Conservation (phyloP, 2,797 vertebrate species). For the Sciurus carolinensis region DNA sequence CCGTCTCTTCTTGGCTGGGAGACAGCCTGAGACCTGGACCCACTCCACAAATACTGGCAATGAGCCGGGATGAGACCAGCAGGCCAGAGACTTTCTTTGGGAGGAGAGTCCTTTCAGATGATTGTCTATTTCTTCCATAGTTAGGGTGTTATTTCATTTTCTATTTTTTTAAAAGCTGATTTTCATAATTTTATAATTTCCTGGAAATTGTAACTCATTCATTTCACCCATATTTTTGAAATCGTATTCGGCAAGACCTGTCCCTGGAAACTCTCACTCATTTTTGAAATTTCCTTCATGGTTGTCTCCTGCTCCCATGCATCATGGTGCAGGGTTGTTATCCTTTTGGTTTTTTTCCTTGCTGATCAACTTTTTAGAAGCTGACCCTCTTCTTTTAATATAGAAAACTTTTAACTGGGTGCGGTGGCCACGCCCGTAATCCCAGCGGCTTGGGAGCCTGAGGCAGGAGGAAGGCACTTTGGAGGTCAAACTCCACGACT, state of each 20-base stretch:
- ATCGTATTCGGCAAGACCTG: not conserved
- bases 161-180: not conserved
- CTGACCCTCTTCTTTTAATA: not conserved
- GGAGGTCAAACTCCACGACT: not conserved
- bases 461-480: not conserved
- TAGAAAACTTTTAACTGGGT: not conserved
- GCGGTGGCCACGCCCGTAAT: not conserved
- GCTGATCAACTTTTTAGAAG: not conserved
- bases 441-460: not conserved
- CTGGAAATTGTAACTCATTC: not conserved
- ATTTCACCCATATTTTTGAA: not conserved
- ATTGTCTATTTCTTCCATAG: not conserved
- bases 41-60: not conserved
- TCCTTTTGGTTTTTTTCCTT: not conserved
- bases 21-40: not conserved
- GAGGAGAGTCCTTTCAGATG: not conserved
- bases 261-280: not conserved
- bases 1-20: not conserved
- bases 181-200: not conserved
- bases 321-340: not conserved
- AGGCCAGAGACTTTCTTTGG: not conserved
- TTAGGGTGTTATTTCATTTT: not conserved
- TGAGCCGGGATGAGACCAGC: not conserved
- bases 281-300: not conserved
- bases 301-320: not conserved